These are phyloP conservation scores for Pristionchus fissidentatus DNA, from an alignment of 2,888 invertebrate genomes.

Conservation along the genomic window DNA sequence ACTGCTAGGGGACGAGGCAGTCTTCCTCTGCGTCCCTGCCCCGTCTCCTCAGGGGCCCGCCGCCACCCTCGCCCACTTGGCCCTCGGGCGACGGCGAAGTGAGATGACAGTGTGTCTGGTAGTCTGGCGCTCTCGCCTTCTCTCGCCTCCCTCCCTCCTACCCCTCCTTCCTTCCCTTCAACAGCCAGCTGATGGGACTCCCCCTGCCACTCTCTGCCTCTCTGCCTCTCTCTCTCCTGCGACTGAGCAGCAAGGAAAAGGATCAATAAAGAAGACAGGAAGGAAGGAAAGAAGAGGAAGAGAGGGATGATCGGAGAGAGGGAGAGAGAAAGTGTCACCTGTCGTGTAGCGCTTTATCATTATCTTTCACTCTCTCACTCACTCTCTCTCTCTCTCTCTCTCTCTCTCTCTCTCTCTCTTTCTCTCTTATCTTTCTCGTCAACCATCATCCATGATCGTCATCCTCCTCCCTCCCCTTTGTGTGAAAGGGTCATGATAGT, in stretches of 20 bases:
- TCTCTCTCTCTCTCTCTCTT: conserved; percentile 32
- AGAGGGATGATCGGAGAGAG: conserved; percentile 10
- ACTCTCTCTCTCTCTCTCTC: neutral
- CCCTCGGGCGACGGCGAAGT: neutral
- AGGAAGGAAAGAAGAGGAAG: neutral
- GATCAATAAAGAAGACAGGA: conserved; percentile 27
- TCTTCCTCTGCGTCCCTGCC: conserved; percentile 43
- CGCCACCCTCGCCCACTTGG: neutral
- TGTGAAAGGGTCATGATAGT: neutral
- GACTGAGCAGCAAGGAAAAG: neutral
- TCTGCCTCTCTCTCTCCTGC: conserved; percentile 34
- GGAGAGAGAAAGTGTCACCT: conserved; percentile 22
- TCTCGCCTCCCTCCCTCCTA: conserved; percentile 48
- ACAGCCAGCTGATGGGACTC: conserved; percentile 49
- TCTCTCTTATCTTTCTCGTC: conserved; percentile 38
- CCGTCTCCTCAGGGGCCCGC: neutral
- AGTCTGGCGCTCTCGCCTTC: conserved; percentile 49
- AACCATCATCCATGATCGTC: conserved; percentile 43
- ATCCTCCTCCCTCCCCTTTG: conserved; percentile 7
- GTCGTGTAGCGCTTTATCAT: conserved; percentile 20
- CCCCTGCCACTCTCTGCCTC: conserved; percentile 21
- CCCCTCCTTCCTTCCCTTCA: conserved; percentile 46
- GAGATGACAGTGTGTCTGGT: conserved; percentile 6
- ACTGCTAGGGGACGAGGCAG: neutral
- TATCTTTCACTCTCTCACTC: neutral